A percentile compares a stretch with the other conserved stretches of the same genome.
phyloP scores from a whole-genome alignment of 2,113 vertebrate species.

The Corythornis vintsioides region DNA sequence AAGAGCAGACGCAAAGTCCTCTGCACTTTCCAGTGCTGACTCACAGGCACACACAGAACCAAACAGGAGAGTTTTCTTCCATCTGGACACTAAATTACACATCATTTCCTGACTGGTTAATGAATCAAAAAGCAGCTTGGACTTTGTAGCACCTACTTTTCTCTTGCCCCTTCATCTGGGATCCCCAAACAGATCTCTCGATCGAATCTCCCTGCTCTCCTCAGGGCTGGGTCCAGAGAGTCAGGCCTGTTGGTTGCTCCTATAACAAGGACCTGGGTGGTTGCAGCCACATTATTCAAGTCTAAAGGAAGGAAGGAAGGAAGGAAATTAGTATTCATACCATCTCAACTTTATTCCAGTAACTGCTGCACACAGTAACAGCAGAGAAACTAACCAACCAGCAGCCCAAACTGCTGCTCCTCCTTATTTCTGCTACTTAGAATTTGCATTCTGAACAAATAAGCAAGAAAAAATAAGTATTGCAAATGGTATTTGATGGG shows the following conservation, averaged over 20 bases:
- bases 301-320: constrained; percentile 74
- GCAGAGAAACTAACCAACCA: background rate
- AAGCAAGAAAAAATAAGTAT: background rate
- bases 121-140: background rate
- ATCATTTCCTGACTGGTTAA: background rate
- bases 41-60: background rate
- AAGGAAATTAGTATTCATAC: background rate
- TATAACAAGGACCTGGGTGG: constrained; percentile 88
- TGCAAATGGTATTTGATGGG: background rate
- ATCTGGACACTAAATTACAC: background rate
- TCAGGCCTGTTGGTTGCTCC: constrained; percentile 97
- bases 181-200: constrained; percentile 94
- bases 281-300: constrained; percentile 80
- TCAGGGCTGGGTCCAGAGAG: constrained; percentile 90
- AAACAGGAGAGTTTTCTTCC: background rate
- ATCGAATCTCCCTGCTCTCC: constrained; percentile 94
- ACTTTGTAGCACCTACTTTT: constrained; percentile 75
- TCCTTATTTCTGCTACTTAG: background rate
- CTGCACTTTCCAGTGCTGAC: background rate
- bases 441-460: background rate
- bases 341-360: background rate
- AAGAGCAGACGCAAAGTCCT: background rate
- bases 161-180: constrained; percentile 89
- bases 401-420: background rate
- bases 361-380: background rate